Conservation (phyloP, 2,797 vertebrate species). For the Capromys pilorides region DNA sequence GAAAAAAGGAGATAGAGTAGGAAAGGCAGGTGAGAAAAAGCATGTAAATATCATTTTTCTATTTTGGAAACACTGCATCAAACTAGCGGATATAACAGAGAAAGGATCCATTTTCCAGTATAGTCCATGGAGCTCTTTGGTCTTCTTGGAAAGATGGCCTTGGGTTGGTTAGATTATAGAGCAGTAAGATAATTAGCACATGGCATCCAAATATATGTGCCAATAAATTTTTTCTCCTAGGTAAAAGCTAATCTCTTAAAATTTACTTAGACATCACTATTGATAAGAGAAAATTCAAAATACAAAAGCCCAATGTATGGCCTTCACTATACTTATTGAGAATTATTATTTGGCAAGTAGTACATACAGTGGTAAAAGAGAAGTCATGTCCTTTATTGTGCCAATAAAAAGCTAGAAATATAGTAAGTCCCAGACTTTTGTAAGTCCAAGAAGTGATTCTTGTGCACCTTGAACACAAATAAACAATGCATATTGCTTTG, state of each 20-base stretch:
- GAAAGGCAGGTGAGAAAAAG: constrained; percentile 45
- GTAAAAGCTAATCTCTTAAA: constrained; percentile 64
- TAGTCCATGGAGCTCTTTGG: constrained; percentile 43
- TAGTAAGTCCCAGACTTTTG: neutral
- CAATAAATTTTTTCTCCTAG: constrained; percentile 69
- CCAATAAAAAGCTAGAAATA: constrained; percentile 62
- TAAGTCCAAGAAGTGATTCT: neutral
- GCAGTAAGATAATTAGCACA: constrained; percentile 70
- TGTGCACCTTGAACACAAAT: neutral
- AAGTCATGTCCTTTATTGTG: constrained; percentile 56
- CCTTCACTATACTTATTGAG: constrained; percentile 50
- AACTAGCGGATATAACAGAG: neutral
- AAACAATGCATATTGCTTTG: neutral
- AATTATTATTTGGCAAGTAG: constrained; percentile 72
- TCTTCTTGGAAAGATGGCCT: constrained; percentile 73
- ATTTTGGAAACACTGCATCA: constrained; percentile 10
- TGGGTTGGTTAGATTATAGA: constrained; percentile 51
- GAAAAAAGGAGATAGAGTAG: constrained; percentile 19
- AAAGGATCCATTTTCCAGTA: constrained; percentile 1
- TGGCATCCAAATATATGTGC: constrained; percentile 70
- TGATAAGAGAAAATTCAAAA: constrained; percentile 57
- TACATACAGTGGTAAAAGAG: constrained; percentile 53
- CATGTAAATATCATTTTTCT: neutral
- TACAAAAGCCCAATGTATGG: constrained; percentile 19
- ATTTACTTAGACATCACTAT: constrained; percentile 67